Conservation (phyloP, 1,140 invertebrate species). For the Plectrocnemia conspersa region DNA sequence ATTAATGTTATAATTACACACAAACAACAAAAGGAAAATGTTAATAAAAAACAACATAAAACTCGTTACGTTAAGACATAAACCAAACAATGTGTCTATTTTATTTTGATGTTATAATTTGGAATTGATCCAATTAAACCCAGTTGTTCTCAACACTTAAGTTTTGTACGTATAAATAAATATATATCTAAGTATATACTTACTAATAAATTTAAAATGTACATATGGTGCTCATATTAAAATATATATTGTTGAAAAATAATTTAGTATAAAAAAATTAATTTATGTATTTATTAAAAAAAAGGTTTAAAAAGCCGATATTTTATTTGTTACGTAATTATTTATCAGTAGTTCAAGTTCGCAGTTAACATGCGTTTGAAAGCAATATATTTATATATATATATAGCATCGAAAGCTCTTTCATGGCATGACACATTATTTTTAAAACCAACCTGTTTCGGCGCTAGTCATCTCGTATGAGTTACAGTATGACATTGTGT, state of each 20-base stretch:
- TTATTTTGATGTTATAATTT: slow-evolving; percentile 4
- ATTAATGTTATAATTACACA: no score
- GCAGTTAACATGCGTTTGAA: not conserved
- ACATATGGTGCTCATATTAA: no score
- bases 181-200: no score
- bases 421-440: no score
- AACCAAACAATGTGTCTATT: not conserved
- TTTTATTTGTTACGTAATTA: not conserved
- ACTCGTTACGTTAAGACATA: no score
- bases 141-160: not conserved
- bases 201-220: no score
- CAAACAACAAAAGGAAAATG: no score
- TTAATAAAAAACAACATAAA: no score
- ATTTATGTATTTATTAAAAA: not conserved
- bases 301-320: not conserved
- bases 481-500: slow-evolving; percentile 12
- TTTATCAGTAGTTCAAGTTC: not conserved
- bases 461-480: slow-evolving; percentile 25
- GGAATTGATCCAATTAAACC: not conserved
- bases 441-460: slow-evolving; percentile 29
- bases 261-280: not conserved
- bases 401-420: no score
- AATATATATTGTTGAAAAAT: no score
- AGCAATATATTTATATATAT: not conserved
- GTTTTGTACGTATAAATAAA: no score